Evolutionary conservation across 1,140 invertebrate genomes (phyloP).

Genomic region (Cydia pomonella): DNA sequence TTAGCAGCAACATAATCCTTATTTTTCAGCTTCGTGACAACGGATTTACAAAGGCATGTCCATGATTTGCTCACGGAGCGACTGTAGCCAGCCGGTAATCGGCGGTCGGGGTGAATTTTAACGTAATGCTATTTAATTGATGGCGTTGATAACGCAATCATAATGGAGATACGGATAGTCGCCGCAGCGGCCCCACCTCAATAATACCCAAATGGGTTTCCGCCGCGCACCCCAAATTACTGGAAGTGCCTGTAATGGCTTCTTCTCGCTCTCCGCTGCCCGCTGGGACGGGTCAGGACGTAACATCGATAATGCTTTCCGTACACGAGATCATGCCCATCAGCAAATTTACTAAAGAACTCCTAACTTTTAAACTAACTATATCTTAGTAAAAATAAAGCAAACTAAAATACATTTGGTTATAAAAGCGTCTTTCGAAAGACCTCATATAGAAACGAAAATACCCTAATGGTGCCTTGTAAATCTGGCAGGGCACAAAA

Average conservation of each 20-base stretch:
- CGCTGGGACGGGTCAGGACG: conserved; percentile 37
- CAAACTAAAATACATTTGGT: neutral
- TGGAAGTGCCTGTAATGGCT: conserved; percentile 48
- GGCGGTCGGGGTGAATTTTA: conserved; percentile 68
- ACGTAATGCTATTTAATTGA: conserved; percentile 72
- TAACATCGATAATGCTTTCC: conserved; percentile 11
- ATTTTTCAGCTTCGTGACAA: conserved; percentile 2
- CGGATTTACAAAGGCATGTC: conserved; percentile 38
- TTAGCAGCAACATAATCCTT: neutral
- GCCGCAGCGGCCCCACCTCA: conserved; percentile 42
- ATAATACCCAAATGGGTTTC: conserved; percentile 52
- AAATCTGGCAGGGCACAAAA: conserved; percentile 68
- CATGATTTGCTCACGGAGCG: conserved; percentile 38
- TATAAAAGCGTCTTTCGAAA: neutral
- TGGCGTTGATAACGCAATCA: conserved; percentile 65
- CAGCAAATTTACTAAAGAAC: neutral
- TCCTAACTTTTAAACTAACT: neutral
- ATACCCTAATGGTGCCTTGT: conserved; percentile 54
- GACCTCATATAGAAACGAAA: conserved; percentile 48
- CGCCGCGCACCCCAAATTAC: conserved; percentile 46
- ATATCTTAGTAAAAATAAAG: neutral
- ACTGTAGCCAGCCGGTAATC: conserved; percentile 55
- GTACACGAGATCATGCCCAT: neutral
- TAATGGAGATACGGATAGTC: conserved; percentile 55
- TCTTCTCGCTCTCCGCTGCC: conserved; percentile 45